Percentiles rank a stretch among this genome's conserved stretches.
phyloP scores from a whole-genome alignment of 2,797 vertebrate species.

The Caiman crocodilus region DNA sequence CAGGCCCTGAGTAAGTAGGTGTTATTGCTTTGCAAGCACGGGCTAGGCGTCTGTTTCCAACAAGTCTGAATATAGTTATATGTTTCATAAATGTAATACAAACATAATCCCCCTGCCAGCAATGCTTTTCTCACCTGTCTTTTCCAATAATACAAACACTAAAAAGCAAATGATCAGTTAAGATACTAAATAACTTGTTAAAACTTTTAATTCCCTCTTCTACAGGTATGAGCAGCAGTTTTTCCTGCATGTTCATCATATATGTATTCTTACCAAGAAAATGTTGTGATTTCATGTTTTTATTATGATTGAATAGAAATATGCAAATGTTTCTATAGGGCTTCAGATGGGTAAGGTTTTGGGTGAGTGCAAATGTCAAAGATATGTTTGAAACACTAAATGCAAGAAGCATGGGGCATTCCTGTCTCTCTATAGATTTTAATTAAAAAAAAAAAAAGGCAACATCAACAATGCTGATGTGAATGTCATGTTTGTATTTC shows the following conservation, averaged over 20 bases:
- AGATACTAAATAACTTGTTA: background rate
- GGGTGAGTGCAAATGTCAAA: background rate
- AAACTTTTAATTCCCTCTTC: background rate
- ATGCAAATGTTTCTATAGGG: fast-evolving
- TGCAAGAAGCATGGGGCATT: background rate
- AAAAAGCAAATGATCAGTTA: background rate
- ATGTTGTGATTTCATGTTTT: background rate
- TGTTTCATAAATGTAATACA: background rate
- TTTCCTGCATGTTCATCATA: background rate
- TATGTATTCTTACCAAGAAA: background rate
- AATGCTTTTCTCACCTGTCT: background rate
- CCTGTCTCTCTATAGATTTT: background rate
- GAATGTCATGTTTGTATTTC: fast-evolving
- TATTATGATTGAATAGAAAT: background rate
- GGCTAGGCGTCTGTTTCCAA: background rate
- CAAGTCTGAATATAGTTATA: background rate
- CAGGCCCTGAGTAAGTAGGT: background rate
- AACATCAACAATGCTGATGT: fast-evolving
- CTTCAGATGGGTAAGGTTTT: background rate
- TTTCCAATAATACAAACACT: background rate
- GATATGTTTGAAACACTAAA: background rate
- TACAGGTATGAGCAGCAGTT: background rate
- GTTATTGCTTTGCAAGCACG: background rate
- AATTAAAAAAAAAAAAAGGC: too few species aligned
- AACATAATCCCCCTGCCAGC: background rate